Base-by-base conservation (phyloP, 2,888 invertebrate species). In the Spialia ferax region DNA sequence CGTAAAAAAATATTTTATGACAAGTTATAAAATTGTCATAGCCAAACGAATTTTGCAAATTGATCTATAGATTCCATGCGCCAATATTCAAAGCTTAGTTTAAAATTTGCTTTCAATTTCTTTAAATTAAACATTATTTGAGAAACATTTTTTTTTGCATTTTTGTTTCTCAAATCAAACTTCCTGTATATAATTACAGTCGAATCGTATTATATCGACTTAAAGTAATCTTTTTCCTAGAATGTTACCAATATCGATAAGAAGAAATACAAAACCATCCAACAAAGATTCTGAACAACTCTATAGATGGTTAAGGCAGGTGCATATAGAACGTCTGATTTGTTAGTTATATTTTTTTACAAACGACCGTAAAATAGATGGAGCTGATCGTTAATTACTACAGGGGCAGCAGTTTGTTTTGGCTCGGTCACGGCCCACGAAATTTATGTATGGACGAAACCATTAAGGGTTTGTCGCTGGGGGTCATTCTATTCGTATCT, bases 361-460 rank as follows among this genome's bases (percentile, higher is more conserved):
- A 82, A 81, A 79, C 82, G 84, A 86, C 90, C 92, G 88, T 93
- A 88, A 89, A 92, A 93, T 90, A 87, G 88, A 88, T 83, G 82
- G 82, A 60, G 66, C 54, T 60, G 66, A 60, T 60, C 66, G 59
- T 66, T 66, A 66, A 66, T 66, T 66, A 66, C 60, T 20, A 60
- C 38, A 69, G 80, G 80, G 82, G 77, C 80, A 81, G 83, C 87
- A 88, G 89, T 93, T 91, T 93, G 91, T 93, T 91, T 91, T 88
- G 85, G 83, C 83, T 83, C 81, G 86, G 88, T 90, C 89, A 88
- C 83, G 88, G 87, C 78, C 79, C 79, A 85, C 83, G 65, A 85
- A 91, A 90, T 89, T 90, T 91, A 89, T 89, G 86, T 91, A 88
- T 86, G 85, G 86, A 86, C 86, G 70, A 80, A 86, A 85, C 86